Percentiles rank a stretch among this genome's conserved stretches.
Conservation (phyloP, 2,113 vertebrate species). For the Ictalurus punctatus region DNA sequence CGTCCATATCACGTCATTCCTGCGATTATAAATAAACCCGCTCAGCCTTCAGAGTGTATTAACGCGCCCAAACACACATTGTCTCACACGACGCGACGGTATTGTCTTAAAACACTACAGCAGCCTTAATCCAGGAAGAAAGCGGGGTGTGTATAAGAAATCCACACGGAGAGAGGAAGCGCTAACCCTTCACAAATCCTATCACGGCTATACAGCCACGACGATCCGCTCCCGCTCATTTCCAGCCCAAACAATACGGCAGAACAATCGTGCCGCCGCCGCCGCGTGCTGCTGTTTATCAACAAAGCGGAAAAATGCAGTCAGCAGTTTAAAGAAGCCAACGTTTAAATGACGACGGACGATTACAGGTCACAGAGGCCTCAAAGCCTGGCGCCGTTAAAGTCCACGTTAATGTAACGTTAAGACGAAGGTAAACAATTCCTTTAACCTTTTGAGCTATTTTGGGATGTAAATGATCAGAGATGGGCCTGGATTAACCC, state of each 20-base stretch:
- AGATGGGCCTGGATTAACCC: background rate
- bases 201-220: background rate
- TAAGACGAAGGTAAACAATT: background rate
- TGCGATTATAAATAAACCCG: slow-evolving; percentile 45
- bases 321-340: background rate
- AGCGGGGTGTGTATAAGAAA: slow-evolving; percentile 3
- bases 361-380: background rate
- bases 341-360: background rate
- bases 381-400: background rate
- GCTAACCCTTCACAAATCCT: slow-evolving; percentile 16
- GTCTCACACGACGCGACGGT: background rate
- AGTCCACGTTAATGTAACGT: background rate
- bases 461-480: background rate
- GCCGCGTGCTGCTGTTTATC: background rate
- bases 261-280: background rate
- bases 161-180: slow-evolving; percentile 14
- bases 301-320: background rate
- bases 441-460: background rate
- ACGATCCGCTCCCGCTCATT: background rate
- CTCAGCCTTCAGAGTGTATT: background rate
- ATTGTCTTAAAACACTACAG: slow-evolving; percentile 22
- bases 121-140: slow-evolving; percentile 41
- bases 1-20: slow-evolving; percentile 41
- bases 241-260: background rate
- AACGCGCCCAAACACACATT: background rate